Percentiles rank a stretch among this genome's conserved stretches.
Evolutionary conservation across 2,113 vertebrate genomes (phyloP).

Genomic region (Scophthalmus maximus): DNA sequence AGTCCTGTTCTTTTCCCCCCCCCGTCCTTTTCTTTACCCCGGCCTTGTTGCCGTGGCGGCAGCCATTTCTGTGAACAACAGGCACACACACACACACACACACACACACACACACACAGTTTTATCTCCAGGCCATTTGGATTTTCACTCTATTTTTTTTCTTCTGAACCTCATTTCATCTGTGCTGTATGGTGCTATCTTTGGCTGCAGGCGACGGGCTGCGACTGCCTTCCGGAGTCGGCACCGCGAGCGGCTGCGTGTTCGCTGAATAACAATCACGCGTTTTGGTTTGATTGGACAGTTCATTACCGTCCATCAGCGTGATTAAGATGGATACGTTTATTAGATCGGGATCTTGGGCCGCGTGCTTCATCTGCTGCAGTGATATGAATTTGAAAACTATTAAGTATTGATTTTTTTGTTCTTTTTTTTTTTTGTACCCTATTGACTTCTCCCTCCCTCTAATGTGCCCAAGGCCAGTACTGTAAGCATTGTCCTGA

Average conservation of each 20-base stretch:
- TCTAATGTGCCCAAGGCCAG: constrained; percentile 34
- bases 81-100: too few relatives aligned
- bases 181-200: constrained; percentile 70
- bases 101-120: too few relatives aligned
- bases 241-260: constrained; percentile 31
- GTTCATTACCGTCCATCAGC: constrained; percentile 62
- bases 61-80: constrained; percentile 69
- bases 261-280: constrained; percentile 54
- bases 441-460: constrained; percentile 41
- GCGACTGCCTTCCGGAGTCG: constrained; percentile 48
- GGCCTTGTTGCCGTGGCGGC: constrained; percentile 43
- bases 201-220: constrained; percentile 64
- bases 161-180: constrained; percentile 71
- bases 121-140: constrained; percentile 74
- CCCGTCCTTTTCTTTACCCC: constrained; percentile 15
- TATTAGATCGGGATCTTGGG: constrained; percentile 29
- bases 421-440: not conserved
- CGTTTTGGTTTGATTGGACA: constrained; percentile 59
- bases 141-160: constrained; percentile 45
- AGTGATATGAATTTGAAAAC: constrained; percentile 54
- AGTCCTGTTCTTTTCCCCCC: constrained; percentile 24
- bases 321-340: constrained; percentile 37
- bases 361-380: constrained; percentile 26
- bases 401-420: constrained; percentile 59
- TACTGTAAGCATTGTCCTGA: not conserved